Base-by-base conservation (phyloP, 2,113 vertebrate species). In the Bos indicus region DNA sequence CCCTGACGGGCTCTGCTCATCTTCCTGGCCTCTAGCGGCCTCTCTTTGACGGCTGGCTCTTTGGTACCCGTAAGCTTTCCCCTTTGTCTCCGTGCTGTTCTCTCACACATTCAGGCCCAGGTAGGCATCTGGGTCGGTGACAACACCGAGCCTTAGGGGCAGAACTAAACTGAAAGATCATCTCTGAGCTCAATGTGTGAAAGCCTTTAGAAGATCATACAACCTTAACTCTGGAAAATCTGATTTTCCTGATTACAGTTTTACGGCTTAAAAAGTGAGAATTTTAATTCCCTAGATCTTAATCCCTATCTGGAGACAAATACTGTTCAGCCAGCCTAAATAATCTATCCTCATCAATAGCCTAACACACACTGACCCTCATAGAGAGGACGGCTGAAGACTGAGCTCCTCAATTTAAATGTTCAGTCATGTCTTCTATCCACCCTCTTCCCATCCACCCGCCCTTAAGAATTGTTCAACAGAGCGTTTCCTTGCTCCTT, bases 401-500 rank as follows among this genome's bases (percentile, higher is more conserved):
- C 83, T 6, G 36, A 86, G 80, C 36, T 78, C 30, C 82, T 98
- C 46, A 4, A 16, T 67, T 62, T 21, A 52, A 93, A 89, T 52
- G 59, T 78, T 51, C 51, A 71, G 15, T 30, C 1, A 14, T 7
- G 56, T 52, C 48, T 81, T 92, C 23, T 14, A 28, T 51, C 33
- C 91, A 28, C 40, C 46, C 26, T 36, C 14, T 33, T 21, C 48
- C 13, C 30, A 48, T 54, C 80, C 40, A 1, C 6, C 60, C 46
- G 25, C 13, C 23, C 30, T 48, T 43, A 90, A 94, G 64, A 95
- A 93, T 95, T 92, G 88, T 52, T 86, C 88, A 90, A 16, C 64
- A 92, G 54, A 94, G 80, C 80, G 88, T 91, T 95, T 78, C 90
- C 71, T 95, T 85, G 25, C 51, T 97, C 57, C 83, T 97, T 95